phyloP scores from a whole-genome alignment of 1,140 invertebrate species.

The Pseudomyrmex concolor region DNA sequence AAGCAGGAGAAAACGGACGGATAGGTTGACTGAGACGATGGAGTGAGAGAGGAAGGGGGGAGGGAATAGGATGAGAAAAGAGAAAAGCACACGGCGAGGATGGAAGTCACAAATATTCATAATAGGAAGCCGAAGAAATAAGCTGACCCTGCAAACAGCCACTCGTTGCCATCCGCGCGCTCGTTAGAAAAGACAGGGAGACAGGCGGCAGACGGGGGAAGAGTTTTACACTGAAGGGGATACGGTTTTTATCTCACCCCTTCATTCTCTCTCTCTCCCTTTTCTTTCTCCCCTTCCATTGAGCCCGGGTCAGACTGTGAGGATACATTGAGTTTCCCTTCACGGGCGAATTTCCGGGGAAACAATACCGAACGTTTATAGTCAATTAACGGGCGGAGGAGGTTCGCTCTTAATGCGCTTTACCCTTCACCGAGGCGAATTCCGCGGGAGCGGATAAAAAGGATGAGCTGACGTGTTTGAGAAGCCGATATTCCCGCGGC shows the following conservation, averaged over 20 bases:
- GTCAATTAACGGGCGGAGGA: conserved; percentile 77
- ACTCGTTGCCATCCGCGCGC: conserved; percentile 64
- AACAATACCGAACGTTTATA: conserved; percentile 79
- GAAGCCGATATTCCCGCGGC: not conserved
- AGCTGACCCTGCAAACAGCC: conserved; percentile 76
- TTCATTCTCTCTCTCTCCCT: conserved; percentile 23
- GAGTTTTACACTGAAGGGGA: not conserved
- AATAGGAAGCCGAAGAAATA: conserved; percentile 74
- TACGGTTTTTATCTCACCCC: conserved; percentile 48
- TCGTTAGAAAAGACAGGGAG: conserved; percentile 65
- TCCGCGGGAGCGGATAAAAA: conserved; percentile 34
- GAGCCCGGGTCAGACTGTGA: conserved; percentile 12
- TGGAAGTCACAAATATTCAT: conserved; percentile 71
- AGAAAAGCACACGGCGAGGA: conserved; percentile 15
- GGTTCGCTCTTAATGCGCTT: conserved; percentile 65
- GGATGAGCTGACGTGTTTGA: conserved; percentile 28
- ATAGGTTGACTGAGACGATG: not conserved
- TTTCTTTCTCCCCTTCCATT: conserved; percentile 40
- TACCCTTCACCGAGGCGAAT: conserved; percentile 60
- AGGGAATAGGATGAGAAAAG: no score
- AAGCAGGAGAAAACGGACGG: conserved; percentile 1
- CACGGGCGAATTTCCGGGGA: conserved; percentile 64
- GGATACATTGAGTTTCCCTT: conserved; percentile 63
- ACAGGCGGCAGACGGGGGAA: not conserved
- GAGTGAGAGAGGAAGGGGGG: conserved; percentile 8